A percentile compares a stretch with the other conserved stretches of the same genome.
These are phyloP conservation scores for Dasypogon diadema DNA, from an alignment of 2,888 invertebrate genomes.

Conservation along the genomic window DNA sequence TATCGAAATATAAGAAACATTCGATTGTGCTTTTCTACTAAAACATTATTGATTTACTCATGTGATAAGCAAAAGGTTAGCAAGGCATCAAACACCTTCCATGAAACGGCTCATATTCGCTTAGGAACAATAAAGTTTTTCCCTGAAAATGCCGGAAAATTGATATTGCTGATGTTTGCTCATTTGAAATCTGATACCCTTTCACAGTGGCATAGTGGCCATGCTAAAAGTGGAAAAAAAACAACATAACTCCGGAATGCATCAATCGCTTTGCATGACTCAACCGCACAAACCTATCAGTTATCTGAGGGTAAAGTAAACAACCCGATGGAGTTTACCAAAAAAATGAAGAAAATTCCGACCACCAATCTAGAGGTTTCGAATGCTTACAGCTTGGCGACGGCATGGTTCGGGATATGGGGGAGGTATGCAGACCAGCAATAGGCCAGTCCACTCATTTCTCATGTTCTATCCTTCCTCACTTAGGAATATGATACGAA, in stretches of 20 bases:
- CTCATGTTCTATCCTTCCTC: conserved; percentile 4
- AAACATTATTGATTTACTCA: too few relatives aligned
- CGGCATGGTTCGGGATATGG: background rate
- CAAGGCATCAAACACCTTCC: too few relatives aligned
- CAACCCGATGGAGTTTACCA: conserved; percentile 13
- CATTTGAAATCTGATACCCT: conserved; percentile 35
- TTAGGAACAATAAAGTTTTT: too few relatives aligned
- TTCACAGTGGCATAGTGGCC: background rate
- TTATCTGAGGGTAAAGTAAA: conserved; percentile 9
- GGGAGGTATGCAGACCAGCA: background rate
- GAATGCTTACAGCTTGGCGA: conserved; percentile 5
- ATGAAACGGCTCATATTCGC: too few relatives aligned
- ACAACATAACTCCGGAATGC: background rate
- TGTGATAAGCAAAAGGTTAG: too few relatives aligned
- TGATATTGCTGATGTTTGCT: conserved; percentile 43
- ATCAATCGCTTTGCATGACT: conserved; percentile 45
- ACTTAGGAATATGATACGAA: conserved; percentile 29
- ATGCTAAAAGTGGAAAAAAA: background rate
- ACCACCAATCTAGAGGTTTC: conserved; percentile 1
- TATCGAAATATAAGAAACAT: too few relatives aligned
- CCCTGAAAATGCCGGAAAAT: conserved; percentile 25
- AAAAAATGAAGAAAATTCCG: conserved; percentile 24
- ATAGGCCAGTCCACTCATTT: background rate
- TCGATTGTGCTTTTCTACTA: too few relatives aligned
- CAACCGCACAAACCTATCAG: conserved; percentile 23